These are phyloP conservation scores for Rutpela maculata DNA, from an alignment of 2,888 invertebrate genomes.

Conservation along the genomic window DNA sequence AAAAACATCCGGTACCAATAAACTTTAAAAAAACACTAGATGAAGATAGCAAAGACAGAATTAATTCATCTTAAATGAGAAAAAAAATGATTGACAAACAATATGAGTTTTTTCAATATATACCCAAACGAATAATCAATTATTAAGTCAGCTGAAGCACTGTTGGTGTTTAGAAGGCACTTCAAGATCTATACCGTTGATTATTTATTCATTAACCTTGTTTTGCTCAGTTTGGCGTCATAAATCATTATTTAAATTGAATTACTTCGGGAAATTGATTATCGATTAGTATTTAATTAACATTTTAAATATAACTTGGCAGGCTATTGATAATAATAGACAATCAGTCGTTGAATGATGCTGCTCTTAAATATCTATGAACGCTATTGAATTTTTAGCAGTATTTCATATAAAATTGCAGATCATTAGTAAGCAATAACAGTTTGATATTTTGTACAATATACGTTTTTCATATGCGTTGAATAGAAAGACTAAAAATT, in stretches of 20 bases:
- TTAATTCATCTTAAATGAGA: neutral
- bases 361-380: no score
- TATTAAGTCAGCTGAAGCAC: neutral
- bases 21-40: neutral
- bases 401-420: no score
- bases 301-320: neutral
- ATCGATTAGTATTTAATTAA: conserved; percentile 14
- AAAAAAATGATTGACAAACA: conserved; percentile 7
- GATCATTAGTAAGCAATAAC: no score
- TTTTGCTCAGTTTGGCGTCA: conserved; percentile 16
- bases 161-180: conserved; percentile 8
- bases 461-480: no score
- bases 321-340: no score
- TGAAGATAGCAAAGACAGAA: neutral
- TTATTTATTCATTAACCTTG: conserved; percentile 28
- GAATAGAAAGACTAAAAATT: no score
- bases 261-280: conserved; percentile 16
- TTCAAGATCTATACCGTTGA: conserved; percentile 10
- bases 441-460: no score
- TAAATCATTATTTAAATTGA: conserved; percentile 12
- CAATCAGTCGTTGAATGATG: no score
- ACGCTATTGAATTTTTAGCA: no score
- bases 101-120: neutral
- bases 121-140: neutral
- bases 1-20: neutral